Base-by-base conservation (phyloP, 2,888 invertebrate genomes). In the Drosophila histrio region DNA sequence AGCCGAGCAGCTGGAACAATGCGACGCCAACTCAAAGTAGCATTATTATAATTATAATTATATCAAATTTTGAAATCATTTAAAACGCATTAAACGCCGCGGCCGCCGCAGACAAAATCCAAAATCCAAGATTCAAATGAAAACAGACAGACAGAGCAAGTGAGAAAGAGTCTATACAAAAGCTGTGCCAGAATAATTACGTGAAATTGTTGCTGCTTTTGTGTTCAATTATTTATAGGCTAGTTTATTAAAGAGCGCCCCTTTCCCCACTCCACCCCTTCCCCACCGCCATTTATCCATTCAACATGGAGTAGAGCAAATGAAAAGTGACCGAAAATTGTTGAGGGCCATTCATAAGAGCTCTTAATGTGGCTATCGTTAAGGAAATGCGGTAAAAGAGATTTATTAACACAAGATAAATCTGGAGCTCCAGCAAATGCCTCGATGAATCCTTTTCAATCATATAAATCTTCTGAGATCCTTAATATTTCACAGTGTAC, bases 21-120 rank as follows among this genome's bases (percentile, higher is more conserved):
- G 64, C 59, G 61, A 46, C 49, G 60, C 34, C 50, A 53, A 49
- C 58, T 36, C 28, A 21, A 57, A 73, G 77, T 73, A 73, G 78
- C 76, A 61, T 86, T 34, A 43, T 54, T 54, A 62, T 85, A 82
- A 87, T 88, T 82, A 88, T 88, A 88, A 87, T 87, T 88, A 86
- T 78, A 87, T 82, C 87, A 88, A 87, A 87, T 88, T 87, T 87
- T 82, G 76, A 73, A 87, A 88, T 85, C 87, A 88, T 88, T 88
- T 88, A 87, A 88, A 87, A 85, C 87, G 79, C 85, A 88, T 88
- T 88, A 87, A 88, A 86, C 72, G 82, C 50, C 78, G 64, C 62
- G 68, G 64, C 72, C 78, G 64, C 62, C 71, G 64, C 72, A 79
- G 61, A 57, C 56, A 59, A 43, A 49, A 64, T n/a, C 24, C 58